Base-by-base conservation (phyloP, 2,113 vertebrate genomes). In the Natator depressus region DNA sequence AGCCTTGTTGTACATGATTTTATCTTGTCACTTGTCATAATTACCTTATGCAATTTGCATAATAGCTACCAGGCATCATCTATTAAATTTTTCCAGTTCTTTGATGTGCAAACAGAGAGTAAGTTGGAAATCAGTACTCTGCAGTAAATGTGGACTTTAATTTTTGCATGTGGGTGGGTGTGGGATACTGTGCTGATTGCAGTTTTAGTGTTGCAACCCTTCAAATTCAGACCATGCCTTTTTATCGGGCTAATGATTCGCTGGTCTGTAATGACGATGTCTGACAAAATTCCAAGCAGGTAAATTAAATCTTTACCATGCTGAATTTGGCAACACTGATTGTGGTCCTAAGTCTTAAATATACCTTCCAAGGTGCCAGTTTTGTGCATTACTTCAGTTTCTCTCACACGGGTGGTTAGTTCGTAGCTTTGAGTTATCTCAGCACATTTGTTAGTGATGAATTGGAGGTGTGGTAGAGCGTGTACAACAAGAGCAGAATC, bases 1-100 rank as follows among this genome's bases (percentile, higher is more conserved):
- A 97, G 96, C 91, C 86, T 29, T 89, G 57, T 84, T 69, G 50
- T 90, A 54, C 24, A 90, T 76, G 96, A 97, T 97, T 94, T 95
- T 96, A 97, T 97, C 97, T 97, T 94, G 96, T 97, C 97, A 69
- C 93, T 97, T 95, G 24, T 47, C 25, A 89, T 96, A 97, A 96
- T 96, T 97, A 94, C 80, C 88, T 76, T 72, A 87, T 89, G 83
- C 75, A 42, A 95, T 97, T 96, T 97, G 95, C 96, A 97, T 97
- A 96, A 89, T 84, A 91, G 94, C 94, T 94, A 94, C 81, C 85
- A 79, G 97, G 96, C 94, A 91, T 57, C 93, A 59, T 55, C 95
- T 92, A 96, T 93, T 96, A 97, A 93, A 89, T 62, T 3, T 20
- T 85, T 47, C 24, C 38, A 78, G 42, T 46, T n/a, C 95, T 97